Evolutionary conservation across 2,888 invertebrate genomes (phyloP).

Genomic region (Horisme vitalbata): DNA sequence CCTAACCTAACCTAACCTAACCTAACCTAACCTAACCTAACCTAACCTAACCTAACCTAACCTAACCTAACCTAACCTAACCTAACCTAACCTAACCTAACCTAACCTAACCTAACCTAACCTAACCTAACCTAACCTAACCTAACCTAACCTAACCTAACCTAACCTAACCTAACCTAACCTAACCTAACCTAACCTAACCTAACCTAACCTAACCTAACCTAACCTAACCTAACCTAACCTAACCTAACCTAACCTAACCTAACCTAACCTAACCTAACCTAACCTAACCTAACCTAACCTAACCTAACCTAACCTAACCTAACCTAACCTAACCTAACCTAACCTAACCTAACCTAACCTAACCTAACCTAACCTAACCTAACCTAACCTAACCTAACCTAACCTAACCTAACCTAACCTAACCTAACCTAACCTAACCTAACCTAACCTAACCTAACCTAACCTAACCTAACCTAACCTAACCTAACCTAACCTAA

Average conservation of each 20-base stretch:
- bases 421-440: constrained; percentile 6
- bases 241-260: constrained; percentile 3
- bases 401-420: constrained; percentile 6
- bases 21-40: constrained; percentile 1
- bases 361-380: constrained; percentile 5
- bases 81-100: constrained; percentile 1
- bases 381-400: constrained; percentile 6
- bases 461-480: too few relatives aligned
- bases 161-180: constrained; percentile 6
- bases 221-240: constrained; percentile 5
- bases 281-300: constrained; percentile 3
- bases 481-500: constrained; percentile 6
- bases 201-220: constrained; percentile 5
- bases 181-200: constrained; percentile 6
- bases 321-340: constrained; percentile 6
- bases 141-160: constrained; percentile 6
- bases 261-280: constrained; percentile 5
- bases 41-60: not conserved
- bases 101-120: constrained; percentile 3
- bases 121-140: constrained; percentile 5
- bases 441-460: constrained; percentile 6
- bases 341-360: constrained; percentile 6
- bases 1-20: constrained; percentile 1
- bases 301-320: constrained; percentile 3
- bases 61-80: constrained; percentile 1